Percentiles rank a stretch among this genome's conserved stretches.
Evolutionary conservation across 2,888 invertebrate species (phyloP).

Genomic region (Malachius bipustulatus): DNA sequence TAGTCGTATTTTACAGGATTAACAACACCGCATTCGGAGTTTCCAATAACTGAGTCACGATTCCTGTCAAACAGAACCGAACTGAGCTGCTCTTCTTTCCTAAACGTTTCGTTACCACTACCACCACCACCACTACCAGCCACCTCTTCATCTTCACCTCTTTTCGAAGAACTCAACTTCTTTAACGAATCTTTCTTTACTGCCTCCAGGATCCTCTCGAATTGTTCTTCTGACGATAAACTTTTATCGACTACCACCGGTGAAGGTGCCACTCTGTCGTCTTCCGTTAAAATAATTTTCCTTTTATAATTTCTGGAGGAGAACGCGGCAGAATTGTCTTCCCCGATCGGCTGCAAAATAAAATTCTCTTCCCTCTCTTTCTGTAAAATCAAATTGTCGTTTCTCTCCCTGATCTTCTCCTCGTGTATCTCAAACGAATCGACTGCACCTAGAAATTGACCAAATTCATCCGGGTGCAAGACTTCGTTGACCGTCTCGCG

Average conservation of each 20-base stretch:
- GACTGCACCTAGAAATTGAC: constrained; percentile 5
- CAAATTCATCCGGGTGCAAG: constrained; percentile 12
- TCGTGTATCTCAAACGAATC: not conserved
- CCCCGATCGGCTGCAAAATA: not conserved
- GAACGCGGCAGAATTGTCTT: not conserved
- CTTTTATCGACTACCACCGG: not conserved
- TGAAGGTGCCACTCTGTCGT: not conserved
- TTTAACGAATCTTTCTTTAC: no score
- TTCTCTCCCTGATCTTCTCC: not conserved
- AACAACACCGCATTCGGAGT: no score
- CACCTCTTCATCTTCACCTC: no score
- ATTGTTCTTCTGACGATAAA: not conserved
- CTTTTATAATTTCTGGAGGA: not conserved
- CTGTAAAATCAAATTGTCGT: not conserved
- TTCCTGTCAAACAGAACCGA: no score
- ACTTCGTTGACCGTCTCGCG: constrained; percentile 11
- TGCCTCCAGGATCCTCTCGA: no score
- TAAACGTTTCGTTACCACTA: no score
- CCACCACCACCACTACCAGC: no score
- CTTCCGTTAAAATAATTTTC: not conserved
- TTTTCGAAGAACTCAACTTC: no score
- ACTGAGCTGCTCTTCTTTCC: no score
- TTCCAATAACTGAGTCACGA: no score
- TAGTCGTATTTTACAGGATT: no score
- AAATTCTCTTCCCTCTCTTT: not conserved